phyloP scores from a whole-genome alignment of 2,113 vertebrate genomes.

The Takifugu flavidus region DNA sequence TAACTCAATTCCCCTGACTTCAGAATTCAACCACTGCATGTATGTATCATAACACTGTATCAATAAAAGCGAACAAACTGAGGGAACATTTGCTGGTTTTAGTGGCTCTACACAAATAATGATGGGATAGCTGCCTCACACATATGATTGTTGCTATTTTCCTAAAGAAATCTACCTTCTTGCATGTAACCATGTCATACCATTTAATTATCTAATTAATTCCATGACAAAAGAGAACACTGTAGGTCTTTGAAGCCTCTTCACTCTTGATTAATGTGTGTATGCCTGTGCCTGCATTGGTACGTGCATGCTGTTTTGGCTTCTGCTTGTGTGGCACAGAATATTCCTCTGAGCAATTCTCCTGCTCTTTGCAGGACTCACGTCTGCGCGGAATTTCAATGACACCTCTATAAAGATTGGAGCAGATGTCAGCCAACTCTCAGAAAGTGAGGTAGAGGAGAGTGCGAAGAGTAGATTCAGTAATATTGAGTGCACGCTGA shows the following conservation, averaged over 20 bases:
- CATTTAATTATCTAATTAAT: background rate
- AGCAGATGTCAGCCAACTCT: slow-evolving; percentile 64
- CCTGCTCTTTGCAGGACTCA: slow-evolving; percentile 52
- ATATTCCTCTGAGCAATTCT: slow-evolving; percentile 57
- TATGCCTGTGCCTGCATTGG: background rate
- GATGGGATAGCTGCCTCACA: too few species aligned
- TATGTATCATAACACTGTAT: too few species aligned
- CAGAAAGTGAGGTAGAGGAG: slow-evolving; percentile 59
- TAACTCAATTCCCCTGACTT: too few species aligned
- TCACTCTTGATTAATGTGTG: background rate
- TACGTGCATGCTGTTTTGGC: slow-evolving; percentile 1
- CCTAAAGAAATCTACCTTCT: too few species aligned
- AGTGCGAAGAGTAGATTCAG: slow-evolving; percentile 31
- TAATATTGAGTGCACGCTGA: slow-evolving; percentile 36
- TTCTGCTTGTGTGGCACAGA: slow-evolving; percentile 41
- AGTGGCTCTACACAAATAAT: too few species aligned
- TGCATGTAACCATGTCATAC: background rate
- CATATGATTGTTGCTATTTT: too few species aligned
- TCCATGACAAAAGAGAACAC: background rate
- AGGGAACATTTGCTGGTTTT: too few species aligned
- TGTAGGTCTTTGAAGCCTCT: background rate
- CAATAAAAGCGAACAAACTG: too few species aligned
- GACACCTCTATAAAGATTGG: slow-evolving; percentile 62
- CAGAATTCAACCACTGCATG: too few species aligned
- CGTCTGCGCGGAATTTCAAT: slow-evolving; percentile 69